phyloP scores from a whole-genome alignment of 2,888 invertebrate genomes.

The Agrochola macilenta region DNA sequence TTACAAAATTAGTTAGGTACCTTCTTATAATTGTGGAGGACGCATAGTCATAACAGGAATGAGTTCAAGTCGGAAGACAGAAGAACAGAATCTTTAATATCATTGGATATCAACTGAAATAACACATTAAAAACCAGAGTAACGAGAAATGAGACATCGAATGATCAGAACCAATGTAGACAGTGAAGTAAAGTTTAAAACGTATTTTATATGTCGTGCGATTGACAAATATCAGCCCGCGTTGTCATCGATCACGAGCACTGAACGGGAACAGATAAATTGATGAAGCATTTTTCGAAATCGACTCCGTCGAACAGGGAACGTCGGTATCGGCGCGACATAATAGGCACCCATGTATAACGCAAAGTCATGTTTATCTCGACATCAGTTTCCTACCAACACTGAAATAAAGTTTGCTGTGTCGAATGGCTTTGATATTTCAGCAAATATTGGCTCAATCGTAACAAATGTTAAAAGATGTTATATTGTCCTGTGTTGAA shows the following conservation, averaged over 20 bases:
- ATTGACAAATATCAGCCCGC: conserved; percentile 79
- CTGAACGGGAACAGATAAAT: conserved; percentile 81
- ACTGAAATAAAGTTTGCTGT: conserved; percentile 60
- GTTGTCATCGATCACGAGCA: conserved; percentile 81
- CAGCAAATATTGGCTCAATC: conserved; percentile 50
- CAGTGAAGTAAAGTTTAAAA: conserved; percentile 63
- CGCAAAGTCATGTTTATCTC: conserved; percentile 72
- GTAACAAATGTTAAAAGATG: conserved; percentile 40
- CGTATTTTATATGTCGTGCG: conserved; percentile 73
- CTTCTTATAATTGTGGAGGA: too few species aligned
- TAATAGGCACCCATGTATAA: conserved; percentile 69
- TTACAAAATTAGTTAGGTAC: too few species aligned
- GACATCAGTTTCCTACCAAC: conserved; percentile 66
- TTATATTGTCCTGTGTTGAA: conserved; percentile 13
- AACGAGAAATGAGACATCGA: conserved; percentile 36
- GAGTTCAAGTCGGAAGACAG: too few species aligned
- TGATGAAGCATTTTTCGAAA: conserved; percentile 81
- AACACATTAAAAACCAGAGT: conserved; percentile 15
- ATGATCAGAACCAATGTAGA: conserved; percentile 39
- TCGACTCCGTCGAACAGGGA: conserved; percentile 65
- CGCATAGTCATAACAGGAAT: too few species aligned
- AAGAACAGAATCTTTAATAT: background rate
- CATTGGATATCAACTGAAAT: background rate
- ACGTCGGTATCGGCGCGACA: conserved; percentile 68
- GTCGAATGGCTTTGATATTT: conserved; percentile 60